Percentiles rank a stretch among this genome's conserved stretches.
Evolutionary conservation across 1,140 invertebrate species (phyloP).

Genomic region (Brachionus angularis): DNA sequence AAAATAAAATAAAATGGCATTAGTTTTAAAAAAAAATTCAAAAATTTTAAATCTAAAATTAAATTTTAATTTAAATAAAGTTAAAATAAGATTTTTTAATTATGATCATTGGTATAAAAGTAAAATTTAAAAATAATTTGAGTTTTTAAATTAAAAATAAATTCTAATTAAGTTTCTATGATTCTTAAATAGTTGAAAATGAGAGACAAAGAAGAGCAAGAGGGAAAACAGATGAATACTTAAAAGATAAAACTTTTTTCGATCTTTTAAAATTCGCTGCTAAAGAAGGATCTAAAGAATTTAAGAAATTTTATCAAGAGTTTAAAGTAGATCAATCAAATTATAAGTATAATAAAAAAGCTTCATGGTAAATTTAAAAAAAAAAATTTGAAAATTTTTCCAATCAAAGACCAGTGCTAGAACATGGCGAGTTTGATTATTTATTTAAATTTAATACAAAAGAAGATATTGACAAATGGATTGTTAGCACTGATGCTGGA

Average conservation of each 20-base stretch:
- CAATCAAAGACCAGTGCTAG: neutral
- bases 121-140: neutral
- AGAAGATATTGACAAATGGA: conserved; percentile 68
- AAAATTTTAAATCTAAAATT: neutral
- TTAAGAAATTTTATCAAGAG: conserved; percentile 30
- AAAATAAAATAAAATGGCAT: neutral
- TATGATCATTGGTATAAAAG: conserved; percentile 35
- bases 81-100: neutral
- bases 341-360: neutral
- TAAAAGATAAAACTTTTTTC: conserved; percentile 29
- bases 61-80: neutral
- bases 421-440: conserved; percentile 54
- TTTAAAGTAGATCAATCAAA: neutral
- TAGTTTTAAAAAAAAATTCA: neutral
- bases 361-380: neutral
- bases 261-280: conserved; percentile 31
- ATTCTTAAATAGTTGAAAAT: neutral
- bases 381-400: neutral
- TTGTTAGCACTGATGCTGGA: conserved; percentile 71
- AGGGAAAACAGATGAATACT: neutral
- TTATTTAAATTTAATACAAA: conserved; percentile 55
- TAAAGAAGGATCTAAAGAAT: neutral
- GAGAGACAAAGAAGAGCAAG: conserved; percentile 9
- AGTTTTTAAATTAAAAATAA: neutral
- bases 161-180: neutral